Conservation (phyloP, 2,888 invertebrate genomes). For the Criorhina ranunculi region DNA sequence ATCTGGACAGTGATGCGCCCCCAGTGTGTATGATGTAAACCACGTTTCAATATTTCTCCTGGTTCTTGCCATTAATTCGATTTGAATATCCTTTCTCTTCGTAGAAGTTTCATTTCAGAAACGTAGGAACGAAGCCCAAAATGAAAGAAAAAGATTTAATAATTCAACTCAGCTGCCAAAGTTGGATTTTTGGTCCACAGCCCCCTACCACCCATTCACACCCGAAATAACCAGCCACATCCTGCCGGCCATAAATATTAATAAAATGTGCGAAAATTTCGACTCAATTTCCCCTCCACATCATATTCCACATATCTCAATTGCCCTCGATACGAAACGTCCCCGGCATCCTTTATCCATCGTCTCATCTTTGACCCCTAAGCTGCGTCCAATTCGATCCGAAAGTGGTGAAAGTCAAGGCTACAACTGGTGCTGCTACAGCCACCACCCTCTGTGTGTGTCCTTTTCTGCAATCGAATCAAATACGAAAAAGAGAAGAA, state of each 20-base stretch:
- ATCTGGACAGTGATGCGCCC: conserved; percentile 43
- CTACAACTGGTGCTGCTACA: neutral
- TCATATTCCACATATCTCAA: conserved; percentile 57
- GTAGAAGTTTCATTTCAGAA: conserved; percentile 32
- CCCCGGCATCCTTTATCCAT: conserved; percentile 42
- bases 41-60: conserved; percentile 68
- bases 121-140: conserved; percentile 9
- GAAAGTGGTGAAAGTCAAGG: conserved; percentile 61
- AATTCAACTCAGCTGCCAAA: conserved; percentile 73
- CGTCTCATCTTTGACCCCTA: conserved; percentile 38
- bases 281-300: conserved; percentile 64
- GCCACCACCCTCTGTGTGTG: neutral
- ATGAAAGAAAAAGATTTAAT: conserved; percentile 54
- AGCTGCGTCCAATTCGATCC: conserved; percentile 26
- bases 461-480: conserved; percentile 29
- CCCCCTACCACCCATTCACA: neutral
- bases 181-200: conserved; percentile 54
- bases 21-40: conserved; percentile 35
- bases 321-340: conserved; percentile 29
- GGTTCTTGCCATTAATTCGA: conserved; percentile 67
- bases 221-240: conserved; percentile 26
- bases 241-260: conserved; percentile 68
- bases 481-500: conserved; percentile 1
- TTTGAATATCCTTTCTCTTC: conserved; percentile 67
- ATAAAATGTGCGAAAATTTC: conserved; percentile 76